Percentiles rank a stretch among this genome's conserved stretches.
phyloP scores from a whole-genome alignment of 2,888 invertebrate genomes.

The Liposcelis brunnea region DNA sequence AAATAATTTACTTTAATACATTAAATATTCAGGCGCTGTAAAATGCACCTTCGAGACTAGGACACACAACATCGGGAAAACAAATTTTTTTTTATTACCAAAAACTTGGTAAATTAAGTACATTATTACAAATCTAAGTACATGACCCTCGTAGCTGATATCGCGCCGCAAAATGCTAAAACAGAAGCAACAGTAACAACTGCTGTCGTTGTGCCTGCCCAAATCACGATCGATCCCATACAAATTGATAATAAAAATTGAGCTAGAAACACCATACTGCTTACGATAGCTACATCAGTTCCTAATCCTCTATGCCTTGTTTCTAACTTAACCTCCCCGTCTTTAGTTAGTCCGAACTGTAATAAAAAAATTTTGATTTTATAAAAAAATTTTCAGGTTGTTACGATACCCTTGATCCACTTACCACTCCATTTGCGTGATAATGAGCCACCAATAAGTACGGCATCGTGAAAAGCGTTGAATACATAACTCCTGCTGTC shows the following conservation, averaged over 20 bases:
- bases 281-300: constrained; percentile 86
- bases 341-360: constrained; percentile 41
- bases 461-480: constrained; percentile 93
- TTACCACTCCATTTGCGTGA: constrained; percentile 77
- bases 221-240: constrained; percentile 67
- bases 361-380: constrained; percentile 16
- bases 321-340: constrained; percentile 35
- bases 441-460: constrained; percentile 87
- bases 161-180: constrained; percentile 68
- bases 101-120: too few relatives aligned
- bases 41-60: too few relatives aligned
- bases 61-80: too few relatives aligned
- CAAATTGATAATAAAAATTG: constrained; percentile 79
- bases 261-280: constrained; percentile 90
- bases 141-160: constrained; percentile 71
- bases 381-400: background rate
- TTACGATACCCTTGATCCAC: constrained; percentile 18
- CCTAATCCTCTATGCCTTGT: constrained; percentile 72
- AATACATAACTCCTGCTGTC: constrained; percentile 93
- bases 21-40: too few relatives aligned
- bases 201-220: constrained; percentile 70
- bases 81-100: too few relatives aligned
- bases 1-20: too few relatives aligned
- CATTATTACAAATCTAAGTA: constrained; percentile 60
- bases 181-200: constrained; percentile 73